Base-by-base conservation (phyloP, 2,113 vertebrate species). In the Emydura subglobosa region DNA sequence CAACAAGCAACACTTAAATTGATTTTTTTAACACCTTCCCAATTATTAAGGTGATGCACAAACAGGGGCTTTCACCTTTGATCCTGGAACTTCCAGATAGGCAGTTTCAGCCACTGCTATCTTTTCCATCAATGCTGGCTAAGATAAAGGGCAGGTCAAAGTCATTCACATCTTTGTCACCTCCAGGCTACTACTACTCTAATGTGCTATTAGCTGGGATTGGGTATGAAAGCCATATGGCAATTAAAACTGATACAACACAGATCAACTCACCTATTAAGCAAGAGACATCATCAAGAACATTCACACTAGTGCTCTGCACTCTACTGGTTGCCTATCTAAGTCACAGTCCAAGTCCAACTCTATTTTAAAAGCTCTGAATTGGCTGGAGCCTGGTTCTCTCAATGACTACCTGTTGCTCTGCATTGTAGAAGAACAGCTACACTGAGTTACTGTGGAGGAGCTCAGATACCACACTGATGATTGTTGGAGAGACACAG, bases 1-100 rank as follows among this genome's bases (percentile, higher is more conserved):
- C 76, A 91, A 54, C 25, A 25, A 47, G 22, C 6, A 47, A 22
- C 16, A 39, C n/a, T 10, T 39, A 19, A 72, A 72, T 5, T 17
- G 34, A 39, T 55, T 55, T 72, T 61, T 68, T 61, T 72, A 39
- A 72, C 47, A 47, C 47, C 6, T 81, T 68, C 51, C 42, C 82
- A 49, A 54, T 54, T 47, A 90, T 12, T 19, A 82, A 11, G 24
- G 7, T 1, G 5, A 39, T 16, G 42, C 0, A 86, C 54, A 44
- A 95, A 61, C 24, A 34, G 53, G 39, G 92, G 68, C n/a, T 6
- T 7, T 83, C 87, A 53, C 54, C 10, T 68, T n/a, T 49, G 29
- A 19, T 1, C 10, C 9, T 72, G 19, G n/a, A 27, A 72, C 86
- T 89, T 81, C n/a, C 53, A 55, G 2, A 74, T 0, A 0, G 44